phyloP scores from a whole-genome alignment of 1,140 invertebrate genomes.

The Brachionus rubens region DNA sequence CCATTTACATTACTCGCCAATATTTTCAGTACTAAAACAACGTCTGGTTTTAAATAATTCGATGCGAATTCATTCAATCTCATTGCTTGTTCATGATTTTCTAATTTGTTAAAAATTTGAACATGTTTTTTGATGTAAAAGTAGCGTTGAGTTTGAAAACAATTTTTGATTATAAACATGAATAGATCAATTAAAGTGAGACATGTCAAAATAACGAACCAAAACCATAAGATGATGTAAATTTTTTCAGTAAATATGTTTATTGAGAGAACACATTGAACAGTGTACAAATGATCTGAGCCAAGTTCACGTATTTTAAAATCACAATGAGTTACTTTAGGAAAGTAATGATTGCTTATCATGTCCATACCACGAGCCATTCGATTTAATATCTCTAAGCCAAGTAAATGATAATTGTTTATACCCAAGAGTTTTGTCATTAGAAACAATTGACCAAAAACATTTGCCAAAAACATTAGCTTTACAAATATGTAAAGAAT shows the following conservation, averaged over 20 bases:
- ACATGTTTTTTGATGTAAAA: constrained; percentile 25
- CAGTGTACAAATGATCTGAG: constrained; percentile 41
- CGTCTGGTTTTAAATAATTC: constrained; percentile 63
- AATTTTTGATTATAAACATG: constrained; percentile 23
- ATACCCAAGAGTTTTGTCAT: constrained; percentile 48
- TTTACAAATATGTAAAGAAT: constrained; percentile 61
- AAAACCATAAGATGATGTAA: constrained; percentile 45
- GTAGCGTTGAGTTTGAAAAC: constrained; percentile 8
- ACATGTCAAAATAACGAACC: constrained; percentile 31
- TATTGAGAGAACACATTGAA: constrained; percentile 47
- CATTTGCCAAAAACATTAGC: constrained; percentile 59
- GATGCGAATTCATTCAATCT: constrained; percentile 56
- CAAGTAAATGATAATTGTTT: constrained; percentile 48
- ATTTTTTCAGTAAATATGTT: constrained; percentile 46
- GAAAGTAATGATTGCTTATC: constrained; percentile 46
- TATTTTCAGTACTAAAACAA: constrained; percentile 62
- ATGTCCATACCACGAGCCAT: constrained; percentile 39
- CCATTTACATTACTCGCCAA: constrained; percentile 64
- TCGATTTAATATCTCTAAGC: constrained; percentile 23
- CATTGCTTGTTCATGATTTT: constrained; percentile 18
- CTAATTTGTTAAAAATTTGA: constrained; percentile 23
- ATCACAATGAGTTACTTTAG: constrained; percentile 46
- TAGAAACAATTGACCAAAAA: constrained; percentile 61
- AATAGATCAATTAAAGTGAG: constrained; percentile 37
- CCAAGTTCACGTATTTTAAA: constrained; percentile 44